phyloP scores from a whole-genome alignment of 2,888 invertebrate species.

The Drosophila neutralis region DNA sequence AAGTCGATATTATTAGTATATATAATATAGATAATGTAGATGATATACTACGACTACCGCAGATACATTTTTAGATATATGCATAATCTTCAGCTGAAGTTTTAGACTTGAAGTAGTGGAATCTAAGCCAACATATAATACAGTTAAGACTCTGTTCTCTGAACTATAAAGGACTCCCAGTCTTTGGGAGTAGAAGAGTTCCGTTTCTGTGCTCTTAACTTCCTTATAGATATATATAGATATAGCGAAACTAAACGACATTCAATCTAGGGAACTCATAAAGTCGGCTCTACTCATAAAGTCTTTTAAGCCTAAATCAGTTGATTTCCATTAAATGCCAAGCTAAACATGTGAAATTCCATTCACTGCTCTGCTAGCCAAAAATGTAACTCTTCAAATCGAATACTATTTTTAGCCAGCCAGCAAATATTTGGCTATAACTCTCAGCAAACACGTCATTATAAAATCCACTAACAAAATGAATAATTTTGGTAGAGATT shows the following conservation, averaged over 20 bases:
- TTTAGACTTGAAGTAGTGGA: not conserved
- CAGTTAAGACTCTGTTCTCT: not conserved
- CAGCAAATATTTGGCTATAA: not conserved
- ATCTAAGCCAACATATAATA: not conserved
- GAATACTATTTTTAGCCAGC: not conserved
- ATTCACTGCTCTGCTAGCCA: not conserved
- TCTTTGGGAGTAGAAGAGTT: not conserved
- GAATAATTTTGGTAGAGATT: not conserved
- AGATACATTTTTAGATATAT: not conserved
- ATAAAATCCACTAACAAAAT: not conserved
- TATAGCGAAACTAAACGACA: not conserved
- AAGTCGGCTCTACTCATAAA: not conserved
- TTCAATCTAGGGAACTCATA: not conserved
- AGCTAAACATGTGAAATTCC: not conserved
- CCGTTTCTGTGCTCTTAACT: not conserved
- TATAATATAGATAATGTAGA: no score
- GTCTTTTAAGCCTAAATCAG: not conserved
- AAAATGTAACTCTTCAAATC: not conserved
- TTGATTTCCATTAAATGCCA: not conserved
- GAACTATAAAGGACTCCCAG: accelerated
- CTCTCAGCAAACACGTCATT: not conserved
- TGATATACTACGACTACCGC: no score
- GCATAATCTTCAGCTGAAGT: not conserved
- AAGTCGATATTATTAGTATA: not conserved
- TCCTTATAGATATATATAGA: not conserved